Percentiles rank a stretch among this genome's conserved stretches.
phyloP scores from a whole-genome alignment of 2,797 vertebrate species.

The Furcifer pardalis region DNA sequence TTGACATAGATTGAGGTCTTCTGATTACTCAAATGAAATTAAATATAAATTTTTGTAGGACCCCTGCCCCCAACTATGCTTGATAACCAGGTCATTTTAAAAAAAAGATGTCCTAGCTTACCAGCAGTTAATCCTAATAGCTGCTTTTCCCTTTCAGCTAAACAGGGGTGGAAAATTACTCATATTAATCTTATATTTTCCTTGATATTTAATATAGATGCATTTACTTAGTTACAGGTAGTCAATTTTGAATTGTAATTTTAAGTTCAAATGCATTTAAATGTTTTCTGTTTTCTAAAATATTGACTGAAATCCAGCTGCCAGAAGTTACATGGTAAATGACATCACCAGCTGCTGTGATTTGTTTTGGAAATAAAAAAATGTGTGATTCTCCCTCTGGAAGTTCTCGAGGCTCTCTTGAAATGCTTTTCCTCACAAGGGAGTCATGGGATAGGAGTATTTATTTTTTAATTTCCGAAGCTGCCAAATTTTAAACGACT shows the following conservation, averaged over 20 bases:
- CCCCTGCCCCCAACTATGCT: neutral
- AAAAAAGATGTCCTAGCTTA: neutral
- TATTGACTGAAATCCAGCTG: too few species aligned
- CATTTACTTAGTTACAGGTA: neutral
- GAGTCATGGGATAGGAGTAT: too few species aligned
- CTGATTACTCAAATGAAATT: neutral
- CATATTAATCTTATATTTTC: neutral
- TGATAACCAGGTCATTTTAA: neutral
- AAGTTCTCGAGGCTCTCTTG: too few species aligned
- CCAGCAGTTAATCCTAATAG: neutral
- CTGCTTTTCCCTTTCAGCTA: neutral
- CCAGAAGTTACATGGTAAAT: too few species aligned
- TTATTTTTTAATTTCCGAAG: too few species aligned
- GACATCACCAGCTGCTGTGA: too few species aligned
- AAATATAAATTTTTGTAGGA: too few species aligned
- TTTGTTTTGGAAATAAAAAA: too few species aligned
- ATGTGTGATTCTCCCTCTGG: too few species aligned
- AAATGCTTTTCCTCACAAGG: too few species aligned
- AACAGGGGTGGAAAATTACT: neutral
- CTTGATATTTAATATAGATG: neutral
- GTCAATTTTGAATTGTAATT: neutral
- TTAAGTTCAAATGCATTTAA: neutral
- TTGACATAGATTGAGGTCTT: neutral
- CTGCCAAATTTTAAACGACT: too few species aligned
- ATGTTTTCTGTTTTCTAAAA: neutral